Base-by-base conservation (phyloP, 2,113 vertebrate genomes). In the Hypocryptadius cinnamomeus region DNA sequence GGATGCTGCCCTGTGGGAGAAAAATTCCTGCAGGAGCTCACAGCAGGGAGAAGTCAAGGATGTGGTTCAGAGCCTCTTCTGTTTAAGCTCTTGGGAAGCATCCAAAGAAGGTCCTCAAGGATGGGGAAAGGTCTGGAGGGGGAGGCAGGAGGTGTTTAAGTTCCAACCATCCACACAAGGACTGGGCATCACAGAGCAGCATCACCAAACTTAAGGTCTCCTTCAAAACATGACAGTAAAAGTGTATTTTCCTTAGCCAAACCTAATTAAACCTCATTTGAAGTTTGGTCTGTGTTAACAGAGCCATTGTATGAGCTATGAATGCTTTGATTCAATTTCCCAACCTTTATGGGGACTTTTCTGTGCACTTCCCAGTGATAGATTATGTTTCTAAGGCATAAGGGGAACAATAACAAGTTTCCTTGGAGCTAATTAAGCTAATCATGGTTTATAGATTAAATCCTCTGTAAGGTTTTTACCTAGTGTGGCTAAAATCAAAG, bases 401-500 rank as follows among this genome's bases (percentile, higher is more conserved):
- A 23, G 70, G 78, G 81, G 94, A 91, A 89, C 74, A 94, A 92
- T 85, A 91, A 92, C 19, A 25, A 60, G 66, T 76, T 91, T 96
- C 81, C 85, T 90, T 72, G 66, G 73, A 91, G 90, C 74, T 96
- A 95, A 94, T 94, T 95, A 92, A 95, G 87, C 74, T 91, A 89
- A 92, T 95, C 42, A 64, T 37, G 71, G 79, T 68, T 82, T 79
- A 79, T 50, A 82, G 54, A 94, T 89, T 64, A 61, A 56, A 61
- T 91, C 85, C 66, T 40, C 79, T 79, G n/a, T 27, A 72, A 53
- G 66, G 53, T 24, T 95, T 96, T 85, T 69, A 79, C 85, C 53
- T 76, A 65, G 45, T 22, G 47, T 53, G 5, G 4, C 59, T 72
- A 61, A 91, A 89, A 66, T 44, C 69, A 87, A 91, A 51, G n/a